These are phyloP conservation scores for Eurystomus glaucurus DNA, from an alignment of 2,797 vertebrate genomes.

Conservation along the genomic window DNA sequence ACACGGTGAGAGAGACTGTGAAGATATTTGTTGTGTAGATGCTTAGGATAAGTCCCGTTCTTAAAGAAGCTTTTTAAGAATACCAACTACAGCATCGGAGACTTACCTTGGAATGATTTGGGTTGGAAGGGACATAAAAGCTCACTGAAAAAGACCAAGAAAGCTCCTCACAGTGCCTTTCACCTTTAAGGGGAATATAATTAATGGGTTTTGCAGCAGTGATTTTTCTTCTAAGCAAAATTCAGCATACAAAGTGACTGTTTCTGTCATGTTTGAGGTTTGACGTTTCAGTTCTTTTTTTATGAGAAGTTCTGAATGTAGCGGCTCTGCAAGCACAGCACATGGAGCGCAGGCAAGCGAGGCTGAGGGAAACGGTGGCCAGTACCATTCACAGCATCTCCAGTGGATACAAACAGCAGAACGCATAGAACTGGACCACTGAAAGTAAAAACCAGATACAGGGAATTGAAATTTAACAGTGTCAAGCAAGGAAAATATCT, in stretches of 20 bases:
- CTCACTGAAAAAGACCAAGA: not conserved
- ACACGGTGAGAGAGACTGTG: not conserved
- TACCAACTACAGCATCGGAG: not conserved
- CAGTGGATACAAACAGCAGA: not conserved
- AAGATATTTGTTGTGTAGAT: not conserved
- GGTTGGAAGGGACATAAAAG: not conserved
- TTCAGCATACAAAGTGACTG: not conserved
- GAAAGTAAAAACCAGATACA: not conserved
- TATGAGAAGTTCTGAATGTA: not conserved
- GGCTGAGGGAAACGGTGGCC: not conserved
- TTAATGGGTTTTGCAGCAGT: not conserved
- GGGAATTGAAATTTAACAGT: not conserved
- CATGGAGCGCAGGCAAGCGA: not conserved
- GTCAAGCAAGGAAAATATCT: not conserved
- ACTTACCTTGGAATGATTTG: not conserved
- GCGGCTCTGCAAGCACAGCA: not conserved
- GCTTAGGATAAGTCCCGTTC: not conserved
- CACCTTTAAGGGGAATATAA: not conserved
- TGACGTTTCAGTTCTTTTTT: slow-evolving; percentile 21
- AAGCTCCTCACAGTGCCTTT: not conserved
- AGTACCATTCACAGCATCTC: not conserved
- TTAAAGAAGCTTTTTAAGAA: not conserved
- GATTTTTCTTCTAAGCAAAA: not conserved
- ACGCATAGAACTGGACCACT: not conserved
- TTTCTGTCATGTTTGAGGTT: not conserved